These are phyloP conservation scores for Antennarius maculatus DNA, from an alignment of 2,797 vertebrate genomes.

Conservation along the genomic window DNA sequence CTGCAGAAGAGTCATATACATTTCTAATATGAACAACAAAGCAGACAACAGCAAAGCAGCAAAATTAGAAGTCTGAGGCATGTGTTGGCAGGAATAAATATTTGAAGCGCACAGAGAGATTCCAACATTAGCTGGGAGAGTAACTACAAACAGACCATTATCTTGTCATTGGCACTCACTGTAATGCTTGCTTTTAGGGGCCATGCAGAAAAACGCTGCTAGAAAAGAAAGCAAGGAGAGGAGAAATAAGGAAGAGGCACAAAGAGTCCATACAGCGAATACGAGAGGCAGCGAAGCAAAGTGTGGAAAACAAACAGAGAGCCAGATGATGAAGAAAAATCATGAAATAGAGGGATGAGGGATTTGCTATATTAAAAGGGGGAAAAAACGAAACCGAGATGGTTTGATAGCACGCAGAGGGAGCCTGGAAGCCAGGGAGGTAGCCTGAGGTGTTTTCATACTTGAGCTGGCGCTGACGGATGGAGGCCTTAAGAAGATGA, in stretches of 20 bases:
- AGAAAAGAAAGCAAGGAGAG: slow-evolving; percentile 14
- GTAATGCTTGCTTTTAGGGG: slow-evolving; percentile 49
- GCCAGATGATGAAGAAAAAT: slow-evolving; percentile 7
- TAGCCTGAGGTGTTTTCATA: slow-evolving; percentile 76
- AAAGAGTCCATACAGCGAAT: slow-evolving; percentile 13
- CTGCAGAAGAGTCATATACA: slow-evolving; percentile 12
- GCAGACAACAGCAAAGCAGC: slow-evolving; percentile 23
- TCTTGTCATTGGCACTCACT: slow-evolving; percentile 54
- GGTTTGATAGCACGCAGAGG: slow-evolving; percentile 34
- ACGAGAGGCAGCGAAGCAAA: slow-evolving; percentile 17
- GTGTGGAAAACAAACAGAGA: slow-evolving; percentile 5
- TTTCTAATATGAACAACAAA: slow-evolving; percentile 43
- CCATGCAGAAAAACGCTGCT: slow-evolving; percentile 8
- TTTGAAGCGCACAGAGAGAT: slow-evolving; percentile 44
- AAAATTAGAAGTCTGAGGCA: slow-evolving; percentile 29
- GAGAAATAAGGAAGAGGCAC: not conserved
- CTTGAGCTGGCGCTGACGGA: slow-evolving; percentile 75
- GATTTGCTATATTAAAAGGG: slow-evolving; percentile 21
- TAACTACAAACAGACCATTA: slow-evolving; percentile 62
- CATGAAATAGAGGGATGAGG: slow-evolving; percentile 5
- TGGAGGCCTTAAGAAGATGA: slow-evolving; percentile 76
- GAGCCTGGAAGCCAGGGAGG: slow-evolving; percentile 38
- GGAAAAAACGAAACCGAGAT: slow-evolving; percentile 17
- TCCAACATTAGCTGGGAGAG: slow-evolving; percentile 53
- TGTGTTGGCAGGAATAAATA: slow-evolving; percentile 37